Conservation (phyloP, 2,797 vertebrate species). For the Melanotaenia parkinsoni region DNA sequence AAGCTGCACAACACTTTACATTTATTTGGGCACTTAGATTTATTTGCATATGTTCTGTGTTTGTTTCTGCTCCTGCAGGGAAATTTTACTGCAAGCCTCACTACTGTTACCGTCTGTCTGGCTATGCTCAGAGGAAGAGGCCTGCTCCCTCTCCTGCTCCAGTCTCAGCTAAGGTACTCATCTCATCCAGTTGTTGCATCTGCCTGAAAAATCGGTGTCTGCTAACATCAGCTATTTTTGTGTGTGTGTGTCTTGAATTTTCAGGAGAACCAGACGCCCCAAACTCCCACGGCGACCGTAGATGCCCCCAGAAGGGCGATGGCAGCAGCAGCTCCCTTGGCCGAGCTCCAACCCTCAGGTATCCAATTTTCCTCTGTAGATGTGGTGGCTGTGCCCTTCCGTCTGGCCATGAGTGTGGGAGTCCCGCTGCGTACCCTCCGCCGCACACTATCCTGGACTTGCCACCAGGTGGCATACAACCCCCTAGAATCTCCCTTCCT, state of each 20-base stretch:
- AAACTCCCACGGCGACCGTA: conserved; percentile 76
- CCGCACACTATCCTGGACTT: conserved; percentile 87
- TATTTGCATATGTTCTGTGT: conserved; percentile 16
- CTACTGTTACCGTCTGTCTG: conserved; percentile 95
- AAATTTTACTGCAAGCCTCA: conserved; percentile 99
- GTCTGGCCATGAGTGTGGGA: conserved; percentile 81
- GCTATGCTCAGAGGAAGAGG: conserved; percentile 94
- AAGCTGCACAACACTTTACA: neutral
- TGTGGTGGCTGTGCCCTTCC: conserved; percentile 73
- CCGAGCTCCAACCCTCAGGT: conserved; percentile 92
- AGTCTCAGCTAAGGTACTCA: conserved; percentile 87
- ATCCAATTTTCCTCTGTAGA: conserved; percentile 90
- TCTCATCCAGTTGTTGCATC: neutral
- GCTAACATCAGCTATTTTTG: neutral
- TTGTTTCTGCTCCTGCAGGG: conserved; percentile 80
- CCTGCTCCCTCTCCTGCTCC: conserved; percentile 85
- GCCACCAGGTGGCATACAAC: conserved; percentile 90
- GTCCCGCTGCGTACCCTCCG: conserved; percentile 83
- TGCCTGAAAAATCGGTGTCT: neutral
- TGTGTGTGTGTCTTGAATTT: neutral
- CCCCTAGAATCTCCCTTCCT: conserved; percentile 94
- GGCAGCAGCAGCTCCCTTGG: conserved; percentile 68
- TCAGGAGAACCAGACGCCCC: conserved; percentile 86
- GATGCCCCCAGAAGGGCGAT: conserved; percentile 82
- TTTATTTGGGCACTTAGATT: neutral